phyloP scores from a whole-genome alignment of 2,797 vertebrate genomes.

The Microtus agrestis region DNA sequence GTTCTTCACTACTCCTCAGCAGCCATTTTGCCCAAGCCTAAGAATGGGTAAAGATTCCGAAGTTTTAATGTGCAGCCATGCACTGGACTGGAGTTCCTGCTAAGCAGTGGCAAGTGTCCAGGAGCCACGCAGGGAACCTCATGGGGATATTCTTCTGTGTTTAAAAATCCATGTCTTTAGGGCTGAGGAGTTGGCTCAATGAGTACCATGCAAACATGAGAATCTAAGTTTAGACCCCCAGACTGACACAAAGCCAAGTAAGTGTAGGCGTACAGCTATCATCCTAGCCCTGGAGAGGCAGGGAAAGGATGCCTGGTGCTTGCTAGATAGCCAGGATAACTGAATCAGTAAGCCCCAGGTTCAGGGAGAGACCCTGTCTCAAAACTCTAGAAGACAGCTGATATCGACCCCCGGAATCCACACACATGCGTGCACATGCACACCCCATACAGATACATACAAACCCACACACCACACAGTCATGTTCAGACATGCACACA shows the following conservation, averaged over 20 bases:
- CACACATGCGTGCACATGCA: not conserved
- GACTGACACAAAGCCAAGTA: not conserved
- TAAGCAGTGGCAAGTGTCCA: not conserved
- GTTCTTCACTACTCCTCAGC: not conserved
- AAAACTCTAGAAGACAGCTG: not conserved
- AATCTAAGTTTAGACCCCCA: not conserved
- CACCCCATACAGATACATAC: not conserved
- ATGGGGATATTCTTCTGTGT: not conserved
- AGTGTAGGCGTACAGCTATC: not conserved
- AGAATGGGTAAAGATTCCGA: not conserved
- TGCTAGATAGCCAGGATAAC: not conserved
- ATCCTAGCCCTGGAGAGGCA: not conserved
- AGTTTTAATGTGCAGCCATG: not conserved
- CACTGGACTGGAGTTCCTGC: not conserved
- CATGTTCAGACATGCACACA: not conserved
- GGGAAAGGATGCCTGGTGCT: not conserved
- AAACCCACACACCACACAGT: not conserved
- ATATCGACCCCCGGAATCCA: not conserved
- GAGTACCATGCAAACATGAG: no score
- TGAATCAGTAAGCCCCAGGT: not conserved
- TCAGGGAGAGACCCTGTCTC: not conserved
- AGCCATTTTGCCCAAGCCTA: not conserved
- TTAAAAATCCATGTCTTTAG: constrained; percentile 6
- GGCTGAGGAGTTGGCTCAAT: not conserved
- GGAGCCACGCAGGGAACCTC: not conserved